Base-by-base conservation (phyloP, 2,888 invertebrate genomes). In the Panzeria rudis region DNA sequence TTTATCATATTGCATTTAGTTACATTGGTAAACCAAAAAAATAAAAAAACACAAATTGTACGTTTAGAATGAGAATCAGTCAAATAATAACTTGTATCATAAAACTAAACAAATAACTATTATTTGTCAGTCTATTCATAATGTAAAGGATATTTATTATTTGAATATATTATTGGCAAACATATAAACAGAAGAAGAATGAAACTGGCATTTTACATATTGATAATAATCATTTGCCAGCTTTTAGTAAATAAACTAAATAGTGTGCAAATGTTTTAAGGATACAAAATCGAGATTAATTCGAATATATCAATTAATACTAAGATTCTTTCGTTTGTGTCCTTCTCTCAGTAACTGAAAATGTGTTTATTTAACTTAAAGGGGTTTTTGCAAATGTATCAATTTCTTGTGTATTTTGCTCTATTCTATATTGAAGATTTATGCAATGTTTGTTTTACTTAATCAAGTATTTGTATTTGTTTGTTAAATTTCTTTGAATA, bases 1-100 rank as follows among this genome's bases (percentile, higher is more conserved):
- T n/a, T n/a, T n/a, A n/a, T n/a, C n/a, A n/a, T n/a, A n/a, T n/a
- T n/a, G n/a, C n/a, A n/a, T n/a, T n/a, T n/a, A n/a, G n/a, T n/a
- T n/a, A n/a, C n/a, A n/a, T n/a, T n/a, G n/a, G n/a, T n/a, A n/a
- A n/a, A n/a, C n/a, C n/a, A n/a, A n/a, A n/a, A n/a, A n/a, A n/a
- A n/a, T n/a, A n/a, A n/a, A n/a, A n/a, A n/a, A n/a, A n/a, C n/a
- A n/a, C n/a, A n/a, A n/a, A n/a, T n/a, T n/a, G n/a, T n/a, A n/a
- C n/a, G n/a, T n/a, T n/a, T n/a, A n/a, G n/a, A n/a, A n/a, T n/a
- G n/a, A n/a, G n/a, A n/a, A n/a, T n/a, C n/a, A n/a, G n/a, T n/a
- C n/a, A n/a, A n/a, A 81, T 81, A 81, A 81, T 77, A 73, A 84
- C 77, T 69, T 80, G 77, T 62, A 44, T 38, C 77, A 81, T 81